Base-by-base conservation (phyloP, 2,113 vertebrate species). In the Campylorhamphus procurvoides region DNA sequence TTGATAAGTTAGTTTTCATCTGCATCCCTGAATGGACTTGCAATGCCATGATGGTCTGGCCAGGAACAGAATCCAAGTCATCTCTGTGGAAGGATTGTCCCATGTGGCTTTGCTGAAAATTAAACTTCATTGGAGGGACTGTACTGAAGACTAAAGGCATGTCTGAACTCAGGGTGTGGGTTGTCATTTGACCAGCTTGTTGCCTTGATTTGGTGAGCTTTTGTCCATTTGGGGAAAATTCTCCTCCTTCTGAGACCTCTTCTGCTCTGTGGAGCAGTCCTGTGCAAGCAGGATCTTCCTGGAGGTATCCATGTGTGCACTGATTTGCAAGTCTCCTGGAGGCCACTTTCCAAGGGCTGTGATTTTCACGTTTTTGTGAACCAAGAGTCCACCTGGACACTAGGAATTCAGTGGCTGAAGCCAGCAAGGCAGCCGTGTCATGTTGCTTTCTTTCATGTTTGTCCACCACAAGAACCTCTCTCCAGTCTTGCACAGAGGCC, bases 51-150 rank as follows among this genome's bases (percentile, higher is more conserved):
- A 27, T 44, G 52, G 24, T 42, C 40, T 60, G 71, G 27, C 33
- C 11, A 14, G 37, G 53, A 40, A 53, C 19, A 49, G 49, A 68
- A 77, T n/a, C 63, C 44, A 76, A 31, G n/a, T 64, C 2, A 13
- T 47, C 22, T 0, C 0, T 22, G 16, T 71, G 52, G 58, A 77
- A 69, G 55, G 23, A 59, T 42, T 0, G 0, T 92, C 59, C 88
- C 31, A 19, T 9, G 53, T 60, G n/a, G 13, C 44, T 90, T 59
- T 80, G 52, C 79, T 94, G 75, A 71, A 85, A 74, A 40, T 67
- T 53, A 13, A 73, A 71, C 59, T 85, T 62, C 7, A 12, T 16
- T 44, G 39, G 31, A 63, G 9, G 9, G 46, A 3, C 12, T 37
- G 10, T 49, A 46, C 60, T 72, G 66, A 84, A 79, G 56, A 37